A percentile compares a stretch with the other conserved stretches of the same genome.
These are phyloP conservation scores for Paguma larvata DNA, from an alignment of 2,797 vertebrate genomes.

Conservation along the genomic window DNA sequence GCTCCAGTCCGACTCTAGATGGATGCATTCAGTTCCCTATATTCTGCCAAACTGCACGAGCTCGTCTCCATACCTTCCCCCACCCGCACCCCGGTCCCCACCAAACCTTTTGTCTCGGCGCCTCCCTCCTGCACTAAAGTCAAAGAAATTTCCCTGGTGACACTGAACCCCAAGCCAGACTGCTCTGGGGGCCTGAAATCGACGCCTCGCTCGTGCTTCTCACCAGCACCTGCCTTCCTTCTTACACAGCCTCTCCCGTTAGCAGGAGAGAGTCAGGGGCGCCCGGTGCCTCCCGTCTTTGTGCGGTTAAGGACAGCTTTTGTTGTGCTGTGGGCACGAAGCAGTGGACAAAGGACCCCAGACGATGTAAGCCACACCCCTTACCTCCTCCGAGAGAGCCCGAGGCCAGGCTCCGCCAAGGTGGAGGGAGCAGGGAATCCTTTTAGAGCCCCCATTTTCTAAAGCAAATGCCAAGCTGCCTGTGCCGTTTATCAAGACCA, in stretches of 20 bases:
- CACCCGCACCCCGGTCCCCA: neutral
- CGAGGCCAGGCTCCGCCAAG: neutral
- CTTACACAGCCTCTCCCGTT: neutral
- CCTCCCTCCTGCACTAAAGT: conserved; percentile 48
- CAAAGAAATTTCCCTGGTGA: conserved; percentile 61
- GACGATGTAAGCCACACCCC: conserved; percentile 51
- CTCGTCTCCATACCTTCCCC: conserved; percentile 46
- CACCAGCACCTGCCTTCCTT: conserved; percentile 20
- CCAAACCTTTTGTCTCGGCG: conserved; percentile 57
- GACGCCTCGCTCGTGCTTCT: conserved; percentile 19
- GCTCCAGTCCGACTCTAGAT: neutral
- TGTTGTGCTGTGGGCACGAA: neutral
- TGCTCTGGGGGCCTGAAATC: neutral
- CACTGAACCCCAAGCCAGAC: conserved; percentile 52
- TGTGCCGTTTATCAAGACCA: neutral
- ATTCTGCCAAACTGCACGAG: conserved; percentile 43
- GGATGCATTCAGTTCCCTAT: conserved; percentile 42
- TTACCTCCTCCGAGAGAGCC: neutral
- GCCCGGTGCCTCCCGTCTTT: neutral
- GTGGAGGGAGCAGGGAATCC: neutral
- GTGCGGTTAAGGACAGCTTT: neutral
- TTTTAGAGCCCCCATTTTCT: neutral
- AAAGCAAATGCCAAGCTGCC: neutral
- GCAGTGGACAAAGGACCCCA: conserved; percentile 68
- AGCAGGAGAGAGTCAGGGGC: neutral